Conservation (phyloP, 1,140 invertebrate species). For the Reticulitermes speratus region DNA sequence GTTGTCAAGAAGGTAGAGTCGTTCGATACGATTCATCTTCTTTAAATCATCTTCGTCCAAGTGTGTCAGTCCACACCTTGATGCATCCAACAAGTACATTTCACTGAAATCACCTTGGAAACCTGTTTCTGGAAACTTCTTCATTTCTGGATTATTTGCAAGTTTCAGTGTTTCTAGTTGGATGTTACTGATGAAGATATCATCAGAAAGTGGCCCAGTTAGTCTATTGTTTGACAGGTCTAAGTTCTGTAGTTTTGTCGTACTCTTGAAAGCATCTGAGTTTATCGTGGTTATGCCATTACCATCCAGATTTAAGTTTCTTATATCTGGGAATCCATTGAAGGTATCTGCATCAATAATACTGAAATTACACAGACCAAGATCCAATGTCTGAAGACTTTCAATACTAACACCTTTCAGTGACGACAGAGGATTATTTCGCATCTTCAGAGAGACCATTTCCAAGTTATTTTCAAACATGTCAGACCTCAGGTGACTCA, state of each 20-base stretch:
- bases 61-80: not conserved
- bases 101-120: conserved; percentile 43
- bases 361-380: not conserved
- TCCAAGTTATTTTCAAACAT: not conserved
- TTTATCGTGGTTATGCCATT: not conserved
- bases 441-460: conserved; percentile 43
- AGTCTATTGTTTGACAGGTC: conserved; percentile 68
- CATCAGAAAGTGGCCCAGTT: conserved; percentile 56
- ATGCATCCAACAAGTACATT: conserved; percentile 43
- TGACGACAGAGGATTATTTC: not conserved
- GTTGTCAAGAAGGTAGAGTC: not conserved
- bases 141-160: conserved; percentile 62
- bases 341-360: not conserved
- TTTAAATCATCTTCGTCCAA: not conserved
- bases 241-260: conserved; percentile 61
- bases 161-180: conserved; percentile 65
- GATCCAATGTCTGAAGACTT: not conserved
- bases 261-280: conserved; percentile 57
- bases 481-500: not conserved
- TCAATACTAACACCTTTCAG: not conserved
- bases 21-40: not conserved
- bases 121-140: conserved; percentile 58
- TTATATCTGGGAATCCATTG: not conserved
- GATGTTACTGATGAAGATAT: conserved; percentile 64
- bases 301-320: not conserved